Evolutionary conservation across 2,797 vertebrate species (phyloP).

Genomic region (Cichlasoma orientale): DNA sequence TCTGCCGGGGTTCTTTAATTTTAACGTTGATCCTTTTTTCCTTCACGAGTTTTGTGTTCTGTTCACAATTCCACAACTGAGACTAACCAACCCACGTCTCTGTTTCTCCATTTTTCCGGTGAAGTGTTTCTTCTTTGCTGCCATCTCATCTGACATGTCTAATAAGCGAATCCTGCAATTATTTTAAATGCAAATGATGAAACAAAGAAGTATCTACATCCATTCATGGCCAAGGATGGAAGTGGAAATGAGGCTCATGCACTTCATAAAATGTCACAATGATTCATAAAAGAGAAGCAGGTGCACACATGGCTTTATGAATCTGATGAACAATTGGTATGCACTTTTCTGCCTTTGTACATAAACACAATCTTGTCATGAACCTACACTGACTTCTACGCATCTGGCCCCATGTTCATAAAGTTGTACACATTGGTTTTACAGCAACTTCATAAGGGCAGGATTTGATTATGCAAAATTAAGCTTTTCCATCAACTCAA

Average conservation of each 20-base stretch:
- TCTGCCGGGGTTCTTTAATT: neutral
- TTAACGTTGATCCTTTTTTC: neutral
- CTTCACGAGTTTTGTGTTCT: neutral
- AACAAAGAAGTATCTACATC: neutral
- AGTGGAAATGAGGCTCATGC: neutral
- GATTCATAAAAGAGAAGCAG: neutral
- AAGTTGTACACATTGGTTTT: neutral
- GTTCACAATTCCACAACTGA: neutral
- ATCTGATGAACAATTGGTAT: neutral
- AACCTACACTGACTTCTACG: neutral
- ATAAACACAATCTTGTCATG: neutral
- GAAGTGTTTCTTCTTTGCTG: neutral
- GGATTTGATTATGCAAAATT: conserved; percentile 12
- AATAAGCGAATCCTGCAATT: neutral
- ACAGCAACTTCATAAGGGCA: neutral
- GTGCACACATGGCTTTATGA: neutral
- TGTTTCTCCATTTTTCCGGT: neutral
- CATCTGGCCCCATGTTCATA: neutral
- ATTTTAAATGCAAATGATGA: neutral
- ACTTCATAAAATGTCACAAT: neutral
- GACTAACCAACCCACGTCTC: neutral
- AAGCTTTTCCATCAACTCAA: conserved; percentile 17
- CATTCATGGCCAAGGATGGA: neutral
- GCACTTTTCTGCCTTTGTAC: neutral
- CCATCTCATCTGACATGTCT: neutral